Conservation (phyloP, 2,113 vertebrate species). For the Epinephelus moara region DNA sequence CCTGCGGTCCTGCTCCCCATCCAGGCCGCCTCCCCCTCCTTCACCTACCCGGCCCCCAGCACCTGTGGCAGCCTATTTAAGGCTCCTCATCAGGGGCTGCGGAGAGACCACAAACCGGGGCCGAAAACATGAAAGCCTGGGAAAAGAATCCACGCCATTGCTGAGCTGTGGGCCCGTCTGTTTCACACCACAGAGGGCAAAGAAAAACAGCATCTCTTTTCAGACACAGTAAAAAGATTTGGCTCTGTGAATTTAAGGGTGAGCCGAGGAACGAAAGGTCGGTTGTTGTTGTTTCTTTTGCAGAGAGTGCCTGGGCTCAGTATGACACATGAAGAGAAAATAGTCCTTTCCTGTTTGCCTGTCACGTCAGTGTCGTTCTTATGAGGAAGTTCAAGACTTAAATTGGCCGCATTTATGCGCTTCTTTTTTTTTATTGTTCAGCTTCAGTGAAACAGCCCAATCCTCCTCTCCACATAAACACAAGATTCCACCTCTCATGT, state of each 20-base stretch:
- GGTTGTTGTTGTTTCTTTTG: background rate
- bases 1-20: slow-evolving; percentile 75
- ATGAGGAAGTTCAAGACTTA: slow-evolving; percentile 13
- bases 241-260: slow-evolving; percentile 17
- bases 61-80: slow-evolving; percentile 81
- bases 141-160: slow-evolving; percentile 18
- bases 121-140: slow-evolving; percentile 56
- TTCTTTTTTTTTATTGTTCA: slow-evolving; percentile 1
- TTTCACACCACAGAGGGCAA: background rate
- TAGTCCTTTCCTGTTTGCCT: background rate
- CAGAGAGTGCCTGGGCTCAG: background rate
- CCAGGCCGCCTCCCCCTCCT: slow-evolving; percentile 53
- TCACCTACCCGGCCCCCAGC: slow-evolving; percentile 53
- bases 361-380: slow-evolving; percentile 15
- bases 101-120: slow-evolving; percentile 55
- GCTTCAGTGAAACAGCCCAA: background rate
- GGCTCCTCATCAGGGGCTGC: slow-evolving; percentile 62
- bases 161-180: slow-evolving; percentile 8
- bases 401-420: background rate
- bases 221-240: slow-evolving; percentile 32
- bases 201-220: slow-evolving; percentile 40
- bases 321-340: slow-evolving; percentile 9
- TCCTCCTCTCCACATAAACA: background rate
- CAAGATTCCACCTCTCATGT: background rate
- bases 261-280: slow-evolving; percentile 28